These are phyloP conservation scores for Caenorhabditis wallacei DNA, from an alignment of 2,888 invertebrate genomes.

Conservation along the genomic window DNA sequence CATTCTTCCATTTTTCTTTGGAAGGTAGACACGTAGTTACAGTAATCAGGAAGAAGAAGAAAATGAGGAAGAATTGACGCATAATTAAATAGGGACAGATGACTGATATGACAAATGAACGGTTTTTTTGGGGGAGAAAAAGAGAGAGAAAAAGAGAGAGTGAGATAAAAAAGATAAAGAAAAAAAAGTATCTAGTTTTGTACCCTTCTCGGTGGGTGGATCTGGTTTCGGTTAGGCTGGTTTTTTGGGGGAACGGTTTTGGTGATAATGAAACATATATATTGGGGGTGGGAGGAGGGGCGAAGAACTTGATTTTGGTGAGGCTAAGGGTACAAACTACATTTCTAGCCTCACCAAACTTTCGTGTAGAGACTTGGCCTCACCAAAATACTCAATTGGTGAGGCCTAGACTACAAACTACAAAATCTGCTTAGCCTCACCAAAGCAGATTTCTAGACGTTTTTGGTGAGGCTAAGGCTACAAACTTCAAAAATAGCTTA, in stretches of 20 bases:
- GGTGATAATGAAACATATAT: constrained; percentile 9
- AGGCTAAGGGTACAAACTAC: constrained; percentile 9
- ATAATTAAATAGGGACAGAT: not conserved
- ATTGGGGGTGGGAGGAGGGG: not conserved
- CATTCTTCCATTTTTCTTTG: not conserved
- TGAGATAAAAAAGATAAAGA: not conserved
- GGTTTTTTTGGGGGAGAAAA: not conserved
- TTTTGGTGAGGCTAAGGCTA: no score
- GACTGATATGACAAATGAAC: not conserved
- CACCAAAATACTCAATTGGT: constrained; percentile 6
- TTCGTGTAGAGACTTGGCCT: not conserved
- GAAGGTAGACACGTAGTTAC: not conserved
- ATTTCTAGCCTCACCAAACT: not conserved
- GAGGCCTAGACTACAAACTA: not conserved
- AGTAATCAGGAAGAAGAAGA: not conserved
- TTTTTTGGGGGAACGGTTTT: constrained; percentile 35
- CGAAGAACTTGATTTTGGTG: not conserved
- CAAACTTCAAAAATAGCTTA: not conserved
- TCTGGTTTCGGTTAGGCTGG: constrained; percentile 7
- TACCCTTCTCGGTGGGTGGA: no score
- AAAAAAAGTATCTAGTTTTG: constrained; percentile 35
- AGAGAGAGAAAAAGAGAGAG: not conserved
- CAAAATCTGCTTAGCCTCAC: not conserved
- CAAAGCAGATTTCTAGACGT: not conserved
- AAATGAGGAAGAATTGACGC: constrained; percentile 5